Evolutionary conservation across 2,888 invertebrate species (phyloP), one percentile per base, ranked within the genome.

Genomic region (Euphydryas editha): DNA sequence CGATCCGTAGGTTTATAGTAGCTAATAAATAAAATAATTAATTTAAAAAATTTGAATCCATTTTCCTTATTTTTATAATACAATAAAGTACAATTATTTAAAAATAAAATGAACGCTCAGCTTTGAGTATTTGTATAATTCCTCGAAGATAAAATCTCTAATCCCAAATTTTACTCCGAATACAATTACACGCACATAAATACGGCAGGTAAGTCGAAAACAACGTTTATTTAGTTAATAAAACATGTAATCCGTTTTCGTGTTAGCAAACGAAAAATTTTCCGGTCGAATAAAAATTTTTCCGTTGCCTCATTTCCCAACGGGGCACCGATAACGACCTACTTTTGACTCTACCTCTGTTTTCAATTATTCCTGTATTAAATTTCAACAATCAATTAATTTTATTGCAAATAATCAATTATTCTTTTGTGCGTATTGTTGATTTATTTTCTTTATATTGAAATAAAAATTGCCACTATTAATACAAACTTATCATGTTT

Each of bases 321-420:
- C 81, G 84, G 87, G 79, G 78, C 78, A 77, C 73, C 81, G 81
- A 82, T 86, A 88, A 88, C 85, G 86, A 86, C 83, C 83, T 84
- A 83, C 84, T 86, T 84, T 80, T 83, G 82, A 84, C 84, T 85
- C 84, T 83, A 83, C 86, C 84, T 85, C 81, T 84, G 84, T 87
- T 86, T 87, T 87, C 86, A 89, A 88, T 89, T 90, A 88, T 89
- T 86, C 88, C 86, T 87, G 85, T 84, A 85, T 86, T 84, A 83
- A 85, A 87, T 59, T 59, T 46, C 46, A 30, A 17, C 47, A 36
- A 59, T 46, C n/a, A 18, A 46, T 42, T 30, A 18, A 18, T 47
- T 42, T 20, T 36, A 47, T 36, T 59, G 59, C 36, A 36, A 30
- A 47, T 36, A 59, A 59, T 59, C 46, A 30, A 59, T 13, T 11